These are phyloP conservation scores for Silurus meridionalis DNA, from an alignment of 2,113 vertebrate species.

Conservation along the genomic window DNA sequence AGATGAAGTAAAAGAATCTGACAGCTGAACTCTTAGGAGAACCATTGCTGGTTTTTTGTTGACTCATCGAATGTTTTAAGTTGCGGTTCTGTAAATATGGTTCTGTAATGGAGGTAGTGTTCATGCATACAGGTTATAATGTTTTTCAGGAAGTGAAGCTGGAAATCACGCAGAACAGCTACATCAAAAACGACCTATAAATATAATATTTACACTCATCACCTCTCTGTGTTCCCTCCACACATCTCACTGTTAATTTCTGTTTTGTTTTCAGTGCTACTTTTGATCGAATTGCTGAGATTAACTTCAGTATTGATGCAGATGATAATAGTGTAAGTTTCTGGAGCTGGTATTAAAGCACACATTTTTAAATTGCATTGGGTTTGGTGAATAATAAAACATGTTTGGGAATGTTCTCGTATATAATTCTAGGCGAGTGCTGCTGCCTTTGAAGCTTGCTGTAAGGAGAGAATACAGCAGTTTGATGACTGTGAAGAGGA, in stretches of 20 bases:
- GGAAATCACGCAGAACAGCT: neutral
- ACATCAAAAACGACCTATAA: too few species aligned
- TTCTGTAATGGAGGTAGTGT: neutral
- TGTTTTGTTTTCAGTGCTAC: slow-evolving; percentile 77
- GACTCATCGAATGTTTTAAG: neutral
- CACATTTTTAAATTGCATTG: neutral
- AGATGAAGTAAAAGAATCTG: neutral
- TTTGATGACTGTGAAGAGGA: slow-evolving; percentile 92
- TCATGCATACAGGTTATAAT: neutral
- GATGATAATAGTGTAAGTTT: slow-evolving; percentile 92
- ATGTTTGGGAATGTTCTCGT: neutral
- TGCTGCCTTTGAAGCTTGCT: slow-evolving; percentile 92
- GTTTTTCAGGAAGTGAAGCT: neutral
- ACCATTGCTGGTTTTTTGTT: neutral
- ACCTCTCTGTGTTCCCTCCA: neutral
- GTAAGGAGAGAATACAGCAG: slow-evolving; percentile 89
- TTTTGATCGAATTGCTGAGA: slow-evolving; percentile 94
- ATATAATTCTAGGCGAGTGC: slow-evolving; percentile 79
- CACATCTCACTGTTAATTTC: neutral
- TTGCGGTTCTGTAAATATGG: neutral
- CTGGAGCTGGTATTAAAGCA: neutral
- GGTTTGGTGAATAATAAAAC: neutral
- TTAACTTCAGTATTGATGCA: slow-evolving; percentile 89
- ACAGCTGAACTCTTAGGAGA: neutral
- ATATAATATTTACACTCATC: neutral